phyloP scores from a whole-genome alignment of 1,140 invertebrate genomes.

The Caenorhabditis latens region DNA sequence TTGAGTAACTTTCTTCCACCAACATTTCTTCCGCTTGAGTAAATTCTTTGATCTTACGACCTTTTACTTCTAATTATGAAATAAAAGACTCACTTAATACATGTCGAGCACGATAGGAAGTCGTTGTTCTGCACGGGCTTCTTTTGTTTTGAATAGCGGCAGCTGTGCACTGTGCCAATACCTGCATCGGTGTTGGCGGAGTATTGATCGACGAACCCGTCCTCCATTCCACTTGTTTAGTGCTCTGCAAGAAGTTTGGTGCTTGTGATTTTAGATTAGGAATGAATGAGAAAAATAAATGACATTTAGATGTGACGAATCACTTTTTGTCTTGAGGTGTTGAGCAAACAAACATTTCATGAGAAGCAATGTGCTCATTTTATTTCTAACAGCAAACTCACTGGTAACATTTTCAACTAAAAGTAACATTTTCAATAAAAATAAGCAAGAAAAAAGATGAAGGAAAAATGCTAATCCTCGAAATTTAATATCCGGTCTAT shows the following conservation, averaged over 20 bases:
- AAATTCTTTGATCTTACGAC: no score
- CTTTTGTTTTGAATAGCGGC: conserved; percentile 55
- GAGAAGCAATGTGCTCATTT: background rate
- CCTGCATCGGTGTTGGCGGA: conserved; percentile 30
- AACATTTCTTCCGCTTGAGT: no score
- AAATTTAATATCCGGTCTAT: conserved; percentile 43
- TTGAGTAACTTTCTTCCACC: no score
- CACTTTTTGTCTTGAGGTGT: no score
- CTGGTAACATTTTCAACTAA: no score
- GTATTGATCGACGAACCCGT: conserved; percentile 51
- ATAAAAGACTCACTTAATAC: conserved; percentile 23
- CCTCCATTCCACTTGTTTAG: background rate
- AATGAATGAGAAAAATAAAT: no score
- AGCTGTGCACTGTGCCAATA: conserved; percentile 41
- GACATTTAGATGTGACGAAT: no score
- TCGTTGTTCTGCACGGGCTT: conserved; percentile 43
- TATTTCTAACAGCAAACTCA: background rate
- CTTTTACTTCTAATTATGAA: no score
- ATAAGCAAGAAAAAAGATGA: background rate
- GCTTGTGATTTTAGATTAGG: no score
- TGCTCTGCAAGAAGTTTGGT: background rate
- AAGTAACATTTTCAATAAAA: background rate
- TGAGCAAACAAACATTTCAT: no score
- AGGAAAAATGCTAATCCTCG: conserved; percentile 2
- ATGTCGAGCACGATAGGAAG: background rate